A percentile compares a stretch with the other conserved stretches of the same genome.
phyloP scores from a whole-genome alignment of 2,797 vertebrate genomes.

The Trachurus trachurus region DNA sequence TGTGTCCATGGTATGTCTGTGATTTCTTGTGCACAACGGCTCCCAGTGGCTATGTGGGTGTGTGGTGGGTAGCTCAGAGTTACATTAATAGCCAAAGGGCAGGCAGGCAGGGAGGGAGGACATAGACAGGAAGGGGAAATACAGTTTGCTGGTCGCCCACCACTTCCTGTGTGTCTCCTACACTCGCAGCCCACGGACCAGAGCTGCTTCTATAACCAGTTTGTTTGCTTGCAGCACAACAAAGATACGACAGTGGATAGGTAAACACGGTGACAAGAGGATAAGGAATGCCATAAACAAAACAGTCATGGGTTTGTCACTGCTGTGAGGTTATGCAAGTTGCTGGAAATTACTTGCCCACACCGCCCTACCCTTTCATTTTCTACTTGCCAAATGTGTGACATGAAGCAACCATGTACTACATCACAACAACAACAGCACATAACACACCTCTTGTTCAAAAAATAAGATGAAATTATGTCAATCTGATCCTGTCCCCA shows the following conservation, averaged over 20 bases:
- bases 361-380: constrained; percentile 32
- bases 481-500: neutral
- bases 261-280: constrained; percentile 44
- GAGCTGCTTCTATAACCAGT: constrained; percentile 80
- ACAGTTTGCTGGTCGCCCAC: constrained; percentile 88
- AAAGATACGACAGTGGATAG: constrained; percentile 63
- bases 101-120: constrained; percentile 76
- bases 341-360: constrained; percentile 27
- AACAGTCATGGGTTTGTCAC: constrained; percentile 45
- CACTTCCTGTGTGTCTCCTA: constrained; percentile 87
- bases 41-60: constrained; percentile 84
- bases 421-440: constrained; percentile 27
- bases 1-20: constrained; percentile 47
- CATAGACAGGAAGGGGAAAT: constrained; percentile 88
- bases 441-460: neutral
- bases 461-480: neutral
- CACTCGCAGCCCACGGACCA: constrained; percentile 80
- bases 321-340: constrained; percentile 44
- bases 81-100: constrained; percentile 88
- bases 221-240: constrained; percentile 71
- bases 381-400: constrained; percentile 18
- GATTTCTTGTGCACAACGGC: constrained; percentile 63
- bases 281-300: constrained; percentile 40
- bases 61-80: constrained; percentile 84
- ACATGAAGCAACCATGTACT: constrained; percentile 6